These are phyloP conservation scores for Borostomias antarcticus DNA, from an alignment of 2,797 vertebrate genomes.

Conservation along the genomic window DNA sequence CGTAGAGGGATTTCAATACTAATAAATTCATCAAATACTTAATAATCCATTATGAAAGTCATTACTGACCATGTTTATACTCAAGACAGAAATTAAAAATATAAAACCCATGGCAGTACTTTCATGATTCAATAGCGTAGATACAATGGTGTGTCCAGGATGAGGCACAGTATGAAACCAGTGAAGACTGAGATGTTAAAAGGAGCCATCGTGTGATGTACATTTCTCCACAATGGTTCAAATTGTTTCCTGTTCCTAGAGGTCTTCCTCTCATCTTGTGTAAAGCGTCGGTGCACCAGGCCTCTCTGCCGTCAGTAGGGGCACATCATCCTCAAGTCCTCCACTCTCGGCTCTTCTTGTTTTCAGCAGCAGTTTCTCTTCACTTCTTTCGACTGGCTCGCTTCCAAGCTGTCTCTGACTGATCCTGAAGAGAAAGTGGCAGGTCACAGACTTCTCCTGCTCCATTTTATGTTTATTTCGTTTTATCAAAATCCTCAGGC, in stretches of 20 bases:
- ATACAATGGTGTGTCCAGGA: neutral
- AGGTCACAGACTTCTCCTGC: too few relatives aligned
- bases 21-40: slow-evolving; percentile 9
- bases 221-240: neutral
- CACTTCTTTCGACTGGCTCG: slow-evolving; percentile 23
- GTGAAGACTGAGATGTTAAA: neutral
- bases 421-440: slow-evolving; percentile 46
- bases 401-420: slow-evolving; percentile 42
- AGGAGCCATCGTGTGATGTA: neutral
- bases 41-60: slow-evolving; percentile 1
- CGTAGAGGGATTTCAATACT: too few relatives aligned
- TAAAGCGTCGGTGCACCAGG: too few relatives aligned
- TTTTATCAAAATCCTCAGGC: too few relatives aligned
- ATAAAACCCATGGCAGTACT: neutral
- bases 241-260: neutral
- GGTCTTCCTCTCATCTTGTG: neutral
- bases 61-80: neutral
- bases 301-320: neutral
- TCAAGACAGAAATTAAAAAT: neutral
- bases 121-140: neutral
- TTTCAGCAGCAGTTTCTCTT: slow-evolving; percentile 67
- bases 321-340: neutral
- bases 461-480: too few relatives aligned
- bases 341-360: neutral
- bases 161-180: neutral